Base-by-base conservation (phyloP, 2,113 vertebrate species). In the Muscicapa adusta region DNA sequence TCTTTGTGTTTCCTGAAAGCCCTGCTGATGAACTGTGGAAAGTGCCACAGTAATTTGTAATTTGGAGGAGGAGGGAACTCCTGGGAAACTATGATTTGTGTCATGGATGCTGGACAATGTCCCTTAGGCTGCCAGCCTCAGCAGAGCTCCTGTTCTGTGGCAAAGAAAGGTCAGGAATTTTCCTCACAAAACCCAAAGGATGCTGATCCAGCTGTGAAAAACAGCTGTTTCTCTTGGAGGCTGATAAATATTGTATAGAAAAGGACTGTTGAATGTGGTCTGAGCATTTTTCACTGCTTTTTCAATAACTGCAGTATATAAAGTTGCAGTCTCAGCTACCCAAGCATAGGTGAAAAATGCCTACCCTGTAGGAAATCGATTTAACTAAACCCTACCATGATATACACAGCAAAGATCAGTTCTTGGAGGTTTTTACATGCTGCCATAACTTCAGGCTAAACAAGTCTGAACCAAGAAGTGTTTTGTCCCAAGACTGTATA, bases 391-490 rank as follows among this genome's bases (percentile, higher is more conserved):
- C 22, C 36, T 88, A 25, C n/a, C 18, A 29, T 57, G 53, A 77
- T 60, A 29, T 13, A 43, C 71, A 88, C 67, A 82, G 72, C 65
- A 48, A 70, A 81, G 24, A 20, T 43, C 48, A 43, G 19, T n/a
- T 18, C 0, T 23, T 3, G 14, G 61, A 67, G 48, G 12, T 53
- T 91, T 90, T 88, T 88, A 53, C 90, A 94, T 0, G 6, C 91
- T 95, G 82, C 78, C 85, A 54, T 88, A 93, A 93, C 90, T 93
- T 93, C 79, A 96, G 94, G 96, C 92, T 96, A 96, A 96, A 95
- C 88, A 94, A 91, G 72, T 74, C 82, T 94, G 85, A 95, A 94
- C 68, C 83, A 93, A 96, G 71, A 88, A 96, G 51, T 34, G n/a
- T 86, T 96, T 96, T 96, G 90, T 90, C 95, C 65, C 67, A 61